Percentiles rank a stretch among this genome's conserved stretches.
Evolutionary conservation across 37 sponge, comb jelly and placozoan genomes (phyloP).

Genomic region (Agelas oroides): DNA sequence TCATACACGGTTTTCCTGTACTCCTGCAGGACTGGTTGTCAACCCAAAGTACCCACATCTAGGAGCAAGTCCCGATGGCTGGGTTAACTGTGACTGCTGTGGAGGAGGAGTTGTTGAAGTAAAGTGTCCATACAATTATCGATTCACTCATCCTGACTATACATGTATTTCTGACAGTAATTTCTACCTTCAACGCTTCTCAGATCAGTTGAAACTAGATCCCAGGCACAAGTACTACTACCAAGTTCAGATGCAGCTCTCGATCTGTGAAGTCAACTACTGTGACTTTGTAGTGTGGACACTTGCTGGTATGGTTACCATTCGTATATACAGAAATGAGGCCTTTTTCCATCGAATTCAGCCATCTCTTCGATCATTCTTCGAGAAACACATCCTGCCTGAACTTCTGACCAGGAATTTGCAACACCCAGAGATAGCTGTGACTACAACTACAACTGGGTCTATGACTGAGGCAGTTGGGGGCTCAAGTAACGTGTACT

Average conservation of each 20-base stretch:
- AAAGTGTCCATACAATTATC: constrained; percentile 48
- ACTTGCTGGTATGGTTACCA: constrained; percentile 9
- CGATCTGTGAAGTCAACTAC: constrained; percentile 25
- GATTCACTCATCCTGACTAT: not conserved
- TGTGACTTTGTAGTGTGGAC: constrained; percentile 54
- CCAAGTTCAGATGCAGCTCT: constrained; percentile 49
- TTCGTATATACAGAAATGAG: not conserved
- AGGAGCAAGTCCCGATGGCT: constrained; percentile 58
- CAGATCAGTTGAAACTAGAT: not conserved
- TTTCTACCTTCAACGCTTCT: too few relatives aligned
- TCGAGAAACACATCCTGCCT: not conserved
- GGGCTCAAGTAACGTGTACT: too few relatives aligned
- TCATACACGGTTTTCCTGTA: not conserved
- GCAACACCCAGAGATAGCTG: too few relatives aligned
- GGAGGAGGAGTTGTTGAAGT: constrained; percentile 43
- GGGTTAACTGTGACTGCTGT: constrained; percentile 42
- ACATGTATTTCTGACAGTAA: too few relatives aligned
- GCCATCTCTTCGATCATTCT: constrained; percentile 6
- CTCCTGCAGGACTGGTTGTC: constrained; percentile 19
- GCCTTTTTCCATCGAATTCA: not conserved
- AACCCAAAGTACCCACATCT: constrained; percentile 45
- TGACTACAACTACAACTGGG: too few relatives aligned
- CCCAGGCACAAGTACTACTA: constrained; percentile 31
- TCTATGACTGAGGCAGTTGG: too few relatives aligned
- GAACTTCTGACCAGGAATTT: too few relatives aligned